A percentile compares a stretch with the other conserved stretches of the same genome.
phyloP scores from a whole-genome alignment of 2,797 vertebrate genomes.

The Melanotaenia boesemani region DNA sequence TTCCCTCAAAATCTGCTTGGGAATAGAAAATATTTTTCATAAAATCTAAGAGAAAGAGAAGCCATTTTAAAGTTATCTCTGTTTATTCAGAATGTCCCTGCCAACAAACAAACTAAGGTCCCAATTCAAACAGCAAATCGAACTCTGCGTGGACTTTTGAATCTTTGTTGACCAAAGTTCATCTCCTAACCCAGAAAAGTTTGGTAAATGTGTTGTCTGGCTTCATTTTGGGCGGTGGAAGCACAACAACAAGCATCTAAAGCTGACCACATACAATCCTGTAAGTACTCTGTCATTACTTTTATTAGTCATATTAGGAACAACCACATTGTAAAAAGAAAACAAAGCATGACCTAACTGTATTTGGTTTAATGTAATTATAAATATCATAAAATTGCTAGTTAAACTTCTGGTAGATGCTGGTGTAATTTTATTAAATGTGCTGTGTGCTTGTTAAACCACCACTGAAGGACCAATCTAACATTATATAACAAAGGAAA shows the following conservation, averaged over 20 bases:
- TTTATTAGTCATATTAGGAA: background rate
- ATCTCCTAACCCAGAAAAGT: conserved; percentile 30
- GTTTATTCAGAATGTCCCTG: conserved; percentile 38
- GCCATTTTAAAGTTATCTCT: conserved; percentile 8
- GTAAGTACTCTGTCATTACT: conserved; percentile 33
- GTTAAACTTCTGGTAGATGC: background rate
- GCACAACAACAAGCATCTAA: conserved; percentile 38
- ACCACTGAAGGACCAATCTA: background rate
- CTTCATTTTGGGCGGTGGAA: conserved; percentile 44
- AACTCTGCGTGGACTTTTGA: conserved; percentile 43
- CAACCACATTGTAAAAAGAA: conserved; percentile 15
- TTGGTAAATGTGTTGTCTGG: conserved; percentile 45
- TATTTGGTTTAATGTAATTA: background rate
- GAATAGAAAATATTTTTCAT: background rate
- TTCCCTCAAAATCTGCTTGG: background rate
- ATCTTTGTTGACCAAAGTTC: conserved; percentile 57
- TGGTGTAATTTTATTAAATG: background rate
- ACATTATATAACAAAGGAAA: conserved; percentile 1
- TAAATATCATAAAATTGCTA: background rate
- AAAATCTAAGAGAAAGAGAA: conserved; percentile 17
- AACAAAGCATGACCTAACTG: background rate
- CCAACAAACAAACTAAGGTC: conserved; percentile 5
- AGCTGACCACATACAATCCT: conserved; percentile 17
- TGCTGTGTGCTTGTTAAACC: background rate
- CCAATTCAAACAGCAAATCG: conserved; percentile 47